Base-by-base conservation (phyloP, 2,888 invertebrate species). In the Caenorhabditis sp. region DNA sequence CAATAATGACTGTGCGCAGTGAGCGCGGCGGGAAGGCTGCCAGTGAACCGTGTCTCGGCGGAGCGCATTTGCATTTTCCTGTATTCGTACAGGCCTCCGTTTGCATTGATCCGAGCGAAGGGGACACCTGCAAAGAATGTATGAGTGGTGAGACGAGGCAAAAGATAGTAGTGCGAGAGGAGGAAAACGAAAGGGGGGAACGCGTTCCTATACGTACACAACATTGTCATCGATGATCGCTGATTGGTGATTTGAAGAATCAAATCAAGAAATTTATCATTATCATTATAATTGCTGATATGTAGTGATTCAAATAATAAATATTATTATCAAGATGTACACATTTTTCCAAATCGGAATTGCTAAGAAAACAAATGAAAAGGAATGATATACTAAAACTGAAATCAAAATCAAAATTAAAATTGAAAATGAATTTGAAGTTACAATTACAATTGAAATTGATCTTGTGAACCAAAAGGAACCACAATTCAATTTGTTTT, bases 151-250 rank as follows among this genome's bases (percentile, higher is more conserved):
- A 9, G 32, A 9, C 13, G 40, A 40, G 6, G 40, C 4, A 40
- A 40, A 13, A 40, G 18, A 47, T 47, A 47, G 18, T 47, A 47
- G 47, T n/a, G 47, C 47, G 47, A n/a, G 47, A 47, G 47, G 24
- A 22, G 24, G 51, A 20, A 50, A 50, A 18, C 6, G 20, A 18
- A 18, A 50, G 5, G 50, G 32, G 50, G 50, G 47, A 47, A 47
- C 47, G 47, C 18, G 47, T 47, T 18, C 18, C 9, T n/a, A 11
- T 47, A 47, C 47, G 47, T 47, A 47, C 47, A 47, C 47, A 47
- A 47, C 47, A 47, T 5, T 3, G 47, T 47, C 47, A 18, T 47
- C 20, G 47, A 47, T 47, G 47, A 47, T 47, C 47, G 47, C 47
- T 47, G 47, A 47, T 47, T 40, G 40, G 9, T 40, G 40, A 40